Base-by-base conservation (phyloP, 2,888 invertebrate genomes). In the Tinea semifulvella region DNA sequence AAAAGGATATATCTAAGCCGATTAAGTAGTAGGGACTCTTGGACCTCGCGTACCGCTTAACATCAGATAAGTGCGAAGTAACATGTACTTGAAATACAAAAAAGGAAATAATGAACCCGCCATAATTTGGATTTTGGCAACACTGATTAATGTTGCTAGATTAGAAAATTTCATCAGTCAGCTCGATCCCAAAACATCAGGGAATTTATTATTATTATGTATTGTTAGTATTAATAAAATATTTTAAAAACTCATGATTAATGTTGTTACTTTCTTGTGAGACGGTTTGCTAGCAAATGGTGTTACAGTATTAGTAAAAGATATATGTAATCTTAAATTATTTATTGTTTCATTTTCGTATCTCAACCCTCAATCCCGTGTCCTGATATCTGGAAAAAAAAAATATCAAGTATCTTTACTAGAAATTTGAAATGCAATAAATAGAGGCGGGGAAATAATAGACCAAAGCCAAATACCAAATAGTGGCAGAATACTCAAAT, bases 291-390 rank as follows among this genome's bases (percentile, higher is more conserved):
- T 36, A 36, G 16, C 4, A 10, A 36, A 8, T 22, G 17, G 36
- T 36, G 36, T 17, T 69, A 71, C 72, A 74, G 69, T 75, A 73
- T 74, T 76, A 76, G 74, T 68, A 59, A 50, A 67, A 68, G 74
- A 75, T 75, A 75, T 76, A 69, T 69, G 63, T 63, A 60, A 60
- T 44, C 51, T 49, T 59, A 52, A 45, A 53, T n/a, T n/a, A 19
- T 38, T 54, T 55, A 53, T 60, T 63, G 65, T 69, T 71, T 71
- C 58, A 65, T 67, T 67, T 19, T 19, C 2, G 1, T 20, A 14
- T 2, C 40, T n/a, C n/a, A n/a, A n/a, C n/a, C 40, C 2, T 20
- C 22, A n/a, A 40, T 22, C 13, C 14, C 22, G 22, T 22, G 22
- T 3, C 19, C 20, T 5, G 17, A 22, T n/a, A 17, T 20, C 40